These are phyloP conservation scores for Molorchus minor DNA, from an alignment of 2,888 invertebrate species.

Conservation along the genomic window DNA sequence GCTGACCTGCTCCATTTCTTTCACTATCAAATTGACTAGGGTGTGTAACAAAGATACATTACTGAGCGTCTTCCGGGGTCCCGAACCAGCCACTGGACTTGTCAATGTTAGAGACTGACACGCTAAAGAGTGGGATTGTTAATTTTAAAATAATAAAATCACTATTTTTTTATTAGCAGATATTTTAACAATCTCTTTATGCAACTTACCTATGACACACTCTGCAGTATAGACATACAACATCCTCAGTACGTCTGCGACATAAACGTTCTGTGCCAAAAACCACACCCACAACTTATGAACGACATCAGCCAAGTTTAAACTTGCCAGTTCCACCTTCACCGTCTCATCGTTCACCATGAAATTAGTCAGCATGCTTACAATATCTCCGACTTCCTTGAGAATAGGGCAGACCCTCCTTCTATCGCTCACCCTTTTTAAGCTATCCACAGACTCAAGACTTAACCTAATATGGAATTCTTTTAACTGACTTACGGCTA, in stretches of 20 bases:
- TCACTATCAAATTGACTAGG: conserved; percentile 62
- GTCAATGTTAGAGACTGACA: conserved; percentile 65
- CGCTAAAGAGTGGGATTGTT: too few species aligned
- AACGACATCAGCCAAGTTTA: conserved; percentile 68
- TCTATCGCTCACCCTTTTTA: conserved; percentile 60
- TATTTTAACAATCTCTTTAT: background rate
- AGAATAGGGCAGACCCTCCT: conserved; percentile 65
- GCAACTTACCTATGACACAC: conserved; percentile 69
- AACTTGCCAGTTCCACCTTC: conserved; percentile 67
- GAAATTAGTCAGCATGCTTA: conserved; percentile 69
- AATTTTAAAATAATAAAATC: too few species aligned
- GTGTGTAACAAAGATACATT: conserved; percentile 66
- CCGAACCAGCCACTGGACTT: conserved; percentile 64
- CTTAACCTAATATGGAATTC: conserved; percentile 63
- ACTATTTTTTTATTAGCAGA: too few species aligned
- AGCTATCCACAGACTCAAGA: conserved; percentile 63
- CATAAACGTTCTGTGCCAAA: conserved; percentile 66
- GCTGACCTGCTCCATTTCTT: conserved; percentile 66
- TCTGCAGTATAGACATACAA: conserved; percentile 72
- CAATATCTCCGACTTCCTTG: conserved; percentile 67
- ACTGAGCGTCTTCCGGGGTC: conserved; percentile 64
- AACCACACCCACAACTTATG: conserved; percentile 77
- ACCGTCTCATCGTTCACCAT: conserved; percentile 66
- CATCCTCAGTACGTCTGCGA: conserved; percentile 67
- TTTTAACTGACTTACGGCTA: conserved; percentile 61